Evolutionary conservation across 2,797 vertebrate species (phyloP).

Genomic region (Rhyacichthys aspro): DNA sequence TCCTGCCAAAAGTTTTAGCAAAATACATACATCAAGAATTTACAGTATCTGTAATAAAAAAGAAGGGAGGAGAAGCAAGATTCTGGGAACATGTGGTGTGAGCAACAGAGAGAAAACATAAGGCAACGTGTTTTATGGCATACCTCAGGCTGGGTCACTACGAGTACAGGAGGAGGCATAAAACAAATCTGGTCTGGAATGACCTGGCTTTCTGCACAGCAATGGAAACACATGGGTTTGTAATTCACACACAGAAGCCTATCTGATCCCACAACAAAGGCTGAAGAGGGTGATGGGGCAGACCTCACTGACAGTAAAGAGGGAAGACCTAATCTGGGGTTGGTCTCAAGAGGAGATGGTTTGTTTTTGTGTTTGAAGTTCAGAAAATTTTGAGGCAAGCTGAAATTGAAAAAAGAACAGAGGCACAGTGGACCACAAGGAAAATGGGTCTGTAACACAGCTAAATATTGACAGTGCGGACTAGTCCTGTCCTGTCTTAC

Average conservation of each 20-base stretch:
- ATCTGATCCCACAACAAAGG: constrained; percentile 16
- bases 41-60: neutral
- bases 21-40: neutral
- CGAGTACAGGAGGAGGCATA: constrained; percentile 78
- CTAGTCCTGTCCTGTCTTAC: constrained; percentile 73
- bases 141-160: constrained; percentile 76
- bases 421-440: constrained; percentile 44
- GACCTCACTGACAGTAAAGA: constrained; percentile 1
- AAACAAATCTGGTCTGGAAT: constrained; percentile 75
- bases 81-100: constrained; percentile 9
- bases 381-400: constrained; percentile 7
- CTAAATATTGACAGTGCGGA: constrained; percentile 65
- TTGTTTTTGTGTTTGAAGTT: constrained; percentile 13
- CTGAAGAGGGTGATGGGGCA: neutral
- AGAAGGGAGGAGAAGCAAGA: constrained; percentile 2
- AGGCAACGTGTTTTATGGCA: constrained; percentile 72
- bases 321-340: constrained; percentile 20
- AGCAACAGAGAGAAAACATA: constrained; percentile 51
- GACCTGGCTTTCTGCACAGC: constrained; percentile 52
- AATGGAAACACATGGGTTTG: constrained; percentile 39
- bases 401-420: constrained; percentile 29
- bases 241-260: constrained; percentile 38
- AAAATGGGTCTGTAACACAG: constrained; percentile 60
- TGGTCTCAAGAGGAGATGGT: constrained; percentile 1
- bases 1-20: too few relatives aligned